Conservation (phyloP, 2,888 invertebrate genomes). For the Priocnemis perturbator region DNA sequence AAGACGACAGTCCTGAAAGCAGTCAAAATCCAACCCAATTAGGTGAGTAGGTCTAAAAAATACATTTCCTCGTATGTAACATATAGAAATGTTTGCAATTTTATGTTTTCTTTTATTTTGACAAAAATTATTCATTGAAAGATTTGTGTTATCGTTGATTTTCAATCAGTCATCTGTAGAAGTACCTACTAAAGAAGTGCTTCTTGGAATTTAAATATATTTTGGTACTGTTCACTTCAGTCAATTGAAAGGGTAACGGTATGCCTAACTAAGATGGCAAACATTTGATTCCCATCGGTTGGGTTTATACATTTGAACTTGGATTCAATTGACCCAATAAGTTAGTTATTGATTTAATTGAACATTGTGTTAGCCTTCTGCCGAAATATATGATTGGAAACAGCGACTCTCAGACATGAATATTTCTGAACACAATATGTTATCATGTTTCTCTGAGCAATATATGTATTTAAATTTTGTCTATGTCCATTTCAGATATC, state of each 20-base stretch:
- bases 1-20: constrained; percentile 43
- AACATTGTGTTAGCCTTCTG: constrained; percentile 13
- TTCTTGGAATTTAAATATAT: constrained; percentile 20
- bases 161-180: constrained; percentile 35
- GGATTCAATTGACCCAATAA: constrained; percentile 53
- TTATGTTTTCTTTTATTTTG: too few species aligned
- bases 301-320: constrained; percentile 46
- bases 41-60: constrained; percentile 34
- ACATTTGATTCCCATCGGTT: constrained; percentile 34
- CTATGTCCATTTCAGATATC: constrained; percentile 37
- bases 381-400: constrained; percentile 21
- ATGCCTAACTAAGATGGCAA: constrained; percentile 30
- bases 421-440: neutral
- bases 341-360: constrained; percentile 55
- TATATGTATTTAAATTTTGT: neutral
- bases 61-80: neutral
- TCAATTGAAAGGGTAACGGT: constrained; percentile 46
- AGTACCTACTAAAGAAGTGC: constrained; percentile 31
- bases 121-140: neutral
- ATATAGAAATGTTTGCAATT: too few species aligned
- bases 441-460: neutral
- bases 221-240: constrained; percentile 33
- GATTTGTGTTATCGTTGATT: constrained; percentile 31
- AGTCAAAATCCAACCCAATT: constrained; percentile 34
- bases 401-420: neutral